Conservation (phyloP, 1,140 invertebrate genomes). For the Globodera rostochiensis region DNA sequence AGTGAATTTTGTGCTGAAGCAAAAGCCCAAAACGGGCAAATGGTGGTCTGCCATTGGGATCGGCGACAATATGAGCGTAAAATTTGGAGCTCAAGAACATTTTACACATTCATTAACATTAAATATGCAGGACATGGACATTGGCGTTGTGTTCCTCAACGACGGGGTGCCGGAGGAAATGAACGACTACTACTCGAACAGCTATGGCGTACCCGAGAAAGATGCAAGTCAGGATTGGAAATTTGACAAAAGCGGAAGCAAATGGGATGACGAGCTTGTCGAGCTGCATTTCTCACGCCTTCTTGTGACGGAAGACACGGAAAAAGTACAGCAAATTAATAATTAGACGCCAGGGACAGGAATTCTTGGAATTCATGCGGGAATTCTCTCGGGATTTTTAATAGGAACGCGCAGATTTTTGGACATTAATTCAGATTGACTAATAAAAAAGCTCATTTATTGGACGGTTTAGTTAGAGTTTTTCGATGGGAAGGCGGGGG, state of each 20-base stretch:
- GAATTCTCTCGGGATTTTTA: too few species aligned
- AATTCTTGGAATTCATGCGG: too few species aligned
- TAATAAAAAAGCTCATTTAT: too few species aligned
- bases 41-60: slow-evolving; percentile 64
- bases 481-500: too few species aligned
- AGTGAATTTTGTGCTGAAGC: slow-evolving; percentile 53
- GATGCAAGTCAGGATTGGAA: slow-evolving; percentile 49
- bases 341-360: not conserved
- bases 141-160: slow-evolving; percentile 50
- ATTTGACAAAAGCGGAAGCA: slow-evolving; percentile 27
- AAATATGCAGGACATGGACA: slow-evolving; percentile 50
- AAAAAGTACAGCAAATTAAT: slow-evolving; percentile 42
- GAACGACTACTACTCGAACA: slow-evolving; percentile 49
- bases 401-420: too few species aligned
- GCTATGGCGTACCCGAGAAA: slow-evolving; percentile 42
- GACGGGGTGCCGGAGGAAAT: slow-evolving; percentile 44
- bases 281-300: slow-evolving; percentile 49
- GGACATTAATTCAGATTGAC: too few species aligned
- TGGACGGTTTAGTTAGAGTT: too few species aligned
- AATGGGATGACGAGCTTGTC: slow-evolving; percentile 36
- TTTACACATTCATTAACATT: not conserved
- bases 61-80: slow-evolving; percentile 55
- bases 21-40: slow-evolving; percentile 49
- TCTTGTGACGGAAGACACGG: slow-evolving; percentile 44
- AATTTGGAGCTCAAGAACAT: not conserved